These are phyloP conservation scores for Pseudomyrmex cubaensis DNA, from an alignment of 1,140 invertebrate species.

Conservation along the genomic window DNA sequence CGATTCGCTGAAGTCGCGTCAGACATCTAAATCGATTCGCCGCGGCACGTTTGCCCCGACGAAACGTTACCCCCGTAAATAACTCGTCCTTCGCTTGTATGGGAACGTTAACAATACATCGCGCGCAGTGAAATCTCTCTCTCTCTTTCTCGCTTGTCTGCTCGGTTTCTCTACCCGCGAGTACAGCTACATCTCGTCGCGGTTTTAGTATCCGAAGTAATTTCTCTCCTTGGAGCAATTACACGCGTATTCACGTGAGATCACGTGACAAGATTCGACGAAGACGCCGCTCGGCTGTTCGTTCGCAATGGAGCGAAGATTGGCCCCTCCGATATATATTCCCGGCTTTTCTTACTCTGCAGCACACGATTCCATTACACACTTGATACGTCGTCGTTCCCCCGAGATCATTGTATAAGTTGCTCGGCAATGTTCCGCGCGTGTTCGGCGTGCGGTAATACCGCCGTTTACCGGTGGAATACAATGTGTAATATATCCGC, in stretches of 20 bases:
- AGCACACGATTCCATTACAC: conserved; percentile 56
- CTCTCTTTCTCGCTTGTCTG: neutral
- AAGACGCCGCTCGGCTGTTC: neutral
- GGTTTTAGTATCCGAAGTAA: conserved; percentile 39
- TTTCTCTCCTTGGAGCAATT: conserved; percentile 48
- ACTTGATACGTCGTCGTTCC: conserved; percentile 44
- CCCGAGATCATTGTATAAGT: conserved; percentile 54
- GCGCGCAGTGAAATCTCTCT: too few species aligned
- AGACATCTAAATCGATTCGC: conserved; percentile 29
- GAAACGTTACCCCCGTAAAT: neutral
- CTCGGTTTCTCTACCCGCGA: neutral
- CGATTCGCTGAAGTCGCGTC: conserved; percentile 17
- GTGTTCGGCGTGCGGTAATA: conserved; percentile 58
- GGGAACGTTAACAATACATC: conserved; percentile 11
- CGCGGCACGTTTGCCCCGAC: neutral
- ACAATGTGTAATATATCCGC: conserved; percentile 71
- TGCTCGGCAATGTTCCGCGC: conserved; percentile 1
- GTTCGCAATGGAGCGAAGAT: conserved; percentile 41
- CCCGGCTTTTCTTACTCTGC: neutral
- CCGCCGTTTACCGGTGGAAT: conserved; percentile 66
- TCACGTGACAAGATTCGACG: conserved; percentile 41
- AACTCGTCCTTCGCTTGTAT: neutral
- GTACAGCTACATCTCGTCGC: conserved; percentile 11
- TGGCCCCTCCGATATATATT: conserved; percentile 47
- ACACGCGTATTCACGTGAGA: conserved; percentile 44